Evolutionary conservation across 2,797 vertebrate species (phyloP), one percentile per base, ranked within the genome.

Genomic region (Rhinatrema bivittatum): DNA sequence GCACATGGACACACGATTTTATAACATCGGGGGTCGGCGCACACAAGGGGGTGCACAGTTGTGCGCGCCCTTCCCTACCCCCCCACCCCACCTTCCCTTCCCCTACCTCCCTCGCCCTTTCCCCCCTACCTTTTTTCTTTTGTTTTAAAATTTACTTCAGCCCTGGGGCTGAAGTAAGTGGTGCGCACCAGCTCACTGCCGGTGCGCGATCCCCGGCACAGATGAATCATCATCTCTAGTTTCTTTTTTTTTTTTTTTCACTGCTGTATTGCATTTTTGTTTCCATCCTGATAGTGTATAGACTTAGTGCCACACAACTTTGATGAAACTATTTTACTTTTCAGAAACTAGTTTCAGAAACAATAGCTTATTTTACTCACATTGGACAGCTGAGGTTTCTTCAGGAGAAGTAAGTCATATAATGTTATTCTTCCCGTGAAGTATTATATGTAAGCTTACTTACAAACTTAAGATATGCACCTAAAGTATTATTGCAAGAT

Each of bases 341-440:
- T 5, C 25, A 25, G 25, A 25, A 25, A 24, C n/a, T n/a, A n/a
- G n/a, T n/a, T n/a, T n/a, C n/a, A 20, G 4, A 9, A 9, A 14
- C 9, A 26, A 26, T 10, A 4, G 6, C 15, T 15, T 10, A 15
- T 15, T 28, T 28, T 6, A 28, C 23, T 20, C 25, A 20, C 17
- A n/a, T 12, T 42, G 25, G 18, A 31, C 45, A 6, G 38, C 4
- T 37, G 26, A 25, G 42, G 42, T 56, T 44, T 50, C 56, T 56
- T 42, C 33, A 34, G 44, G 41, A 29, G 40, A 48, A 2, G n/a
- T 17, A 28, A 55, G 38, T 11, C 33, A 53, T 48, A 42, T 53
- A 58, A 65, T 49, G 51, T 32, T 45, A 50, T 58, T 62, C 58
- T 18, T n/a, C n/a, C n/a, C n/a, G n/a, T 32, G 9, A 20, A 51